A percentile compares a stretch with the other conserved stretches of the same genome.
Conservation (phyloP, 2,888 invertebrate species). For the Acrocyrtus sp. region DNA sequence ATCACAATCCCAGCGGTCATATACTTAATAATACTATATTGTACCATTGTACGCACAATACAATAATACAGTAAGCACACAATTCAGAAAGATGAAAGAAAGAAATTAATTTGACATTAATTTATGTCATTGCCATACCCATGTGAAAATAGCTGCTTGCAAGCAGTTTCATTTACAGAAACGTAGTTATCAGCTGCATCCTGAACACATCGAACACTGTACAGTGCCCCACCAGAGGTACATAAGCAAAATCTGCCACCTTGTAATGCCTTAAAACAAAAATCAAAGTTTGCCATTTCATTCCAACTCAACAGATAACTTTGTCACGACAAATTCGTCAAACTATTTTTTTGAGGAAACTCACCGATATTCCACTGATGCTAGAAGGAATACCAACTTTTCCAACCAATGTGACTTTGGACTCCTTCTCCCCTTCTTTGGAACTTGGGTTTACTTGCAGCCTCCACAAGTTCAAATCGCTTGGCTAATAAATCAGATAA, state of each 20-base stretch:
- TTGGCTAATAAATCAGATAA: slow-evolving; percentile 52
- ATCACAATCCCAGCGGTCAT: no score
- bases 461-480: slow-evolving; percentile 53
- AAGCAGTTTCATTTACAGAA: neutral
- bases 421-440: slow-evolving; percentile 31
- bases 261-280: slow-evolving; percentile 6
- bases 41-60: no score
- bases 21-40: no score
- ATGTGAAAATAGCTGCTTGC: slow-evolving; percentile 3
- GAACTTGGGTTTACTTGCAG: slow-evolving; percentile 29
- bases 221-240: slow-evolving; percentile 23
- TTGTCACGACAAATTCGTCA: no score
- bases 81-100: no score
- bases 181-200: slow-evolving; percentile 16
- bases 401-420: slow-evolving; percentile 31
- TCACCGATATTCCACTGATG: slow-evolving; percentile 49
- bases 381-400: slow-evolving; percentile 33
- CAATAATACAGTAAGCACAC: no score
- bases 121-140: no score
- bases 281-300: neutral
- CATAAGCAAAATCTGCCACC: slow-evolving; percentile 24
- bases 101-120: no score
- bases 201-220: slow-evolving; percentile 16
- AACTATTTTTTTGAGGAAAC: slow-evolving; percentile 17
- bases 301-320: neutral